A percentile compares a stretch with the other conserved stretches of the same genome.
Evolutionary conservation across 2,113 vertebrate genomes (phyloP).

Genomic region (zebrafish (Danio rerio)): DNA sequence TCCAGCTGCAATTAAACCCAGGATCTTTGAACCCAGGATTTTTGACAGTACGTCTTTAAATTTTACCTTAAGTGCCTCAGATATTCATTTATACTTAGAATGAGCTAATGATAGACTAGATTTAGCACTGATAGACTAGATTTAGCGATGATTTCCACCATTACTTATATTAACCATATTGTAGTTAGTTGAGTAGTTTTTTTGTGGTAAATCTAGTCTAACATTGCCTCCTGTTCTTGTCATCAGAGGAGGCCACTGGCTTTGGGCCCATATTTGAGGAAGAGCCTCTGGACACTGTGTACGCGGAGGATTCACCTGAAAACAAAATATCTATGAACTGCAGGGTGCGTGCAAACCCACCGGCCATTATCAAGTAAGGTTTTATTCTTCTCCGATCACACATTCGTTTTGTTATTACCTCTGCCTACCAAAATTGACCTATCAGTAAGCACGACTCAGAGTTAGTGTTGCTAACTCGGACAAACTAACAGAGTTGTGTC

Average conservation of each 20-base stretch:
- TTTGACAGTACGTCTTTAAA: slow-evolving; percentile 73
- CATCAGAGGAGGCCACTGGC: slow-evolving; percentile 90
- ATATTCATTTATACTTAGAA: too few relatives aligned
- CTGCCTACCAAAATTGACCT: not conserved
- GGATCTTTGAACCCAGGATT: slow-evolving; percentile 74
- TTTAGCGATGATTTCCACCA: not conserved
- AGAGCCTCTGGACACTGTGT: slow-evolving; percentile 93
- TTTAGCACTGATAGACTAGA: too few relatives aligned
- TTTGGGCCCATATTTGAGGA: slow-evolving; percentile 98
- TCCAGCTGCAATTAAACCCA: slow-evolving; percentile 57
- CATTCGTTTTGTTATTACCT: not conserved
- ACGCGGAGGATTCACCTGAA: slow-evolving; percentile 93
- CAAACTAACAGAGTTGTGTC: too few relatives aligned
- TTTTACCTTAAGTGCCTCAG: not conserved
- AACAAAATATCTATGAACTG: slow-evolving; percentile 95
- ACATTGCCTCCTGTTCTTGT: slow-evolving; percentile 12
- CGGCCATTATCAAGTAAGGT: slow-evolving; percentile 88
- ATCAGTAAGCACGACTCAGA: too few relatives aligned
- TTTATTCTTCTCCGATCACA: not conserved
- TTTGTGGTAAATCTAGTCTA: not conserved
- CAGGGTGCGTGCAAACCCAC: slow-evolving; percentile 89
- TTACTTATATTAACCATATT: not conserved
- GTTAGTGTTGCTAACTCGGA: too few relatives aligned
- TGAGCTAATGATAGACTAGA: too few relatives aligned
- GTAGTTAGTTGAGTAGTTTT: not conserved